These are phyloP conservation scores for Hoplodrina blanda DNA, from an alignment of 2,888 invertebrate genomes.

Conservation along the genomic window DNA sequence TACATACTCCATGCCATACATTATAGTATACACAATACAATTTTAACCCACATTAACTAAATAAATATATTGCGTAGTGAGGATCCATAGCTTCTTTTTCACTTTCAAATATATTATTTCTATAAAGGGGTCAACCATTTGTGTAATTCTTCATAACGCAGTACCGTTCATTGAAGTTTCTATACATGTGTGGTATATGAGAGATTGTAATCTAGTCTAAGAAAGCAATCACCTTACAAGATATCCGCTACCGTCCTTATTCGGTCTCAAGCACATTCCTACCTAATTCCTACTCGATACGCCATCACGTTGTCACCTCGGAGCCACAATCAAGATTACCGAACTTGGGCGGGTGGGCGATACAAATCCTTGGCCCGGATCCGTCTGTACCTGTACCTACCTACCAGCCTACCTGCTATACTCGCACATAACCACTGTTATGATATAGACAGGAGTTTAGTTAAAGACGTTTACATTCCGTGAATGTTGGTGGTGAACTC, in stretches of 20 bases:
- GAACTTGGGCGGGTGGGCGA: conserved; percentile 50
- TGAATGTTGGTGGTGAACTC: conserved; percentile 28
- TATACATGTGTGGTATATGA: conserved; percentile 21
- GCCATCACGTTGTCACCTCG: conserved; percentile 42
- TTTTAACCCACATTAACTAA: too few species aligned
- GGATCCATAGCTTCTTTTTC: too few species aligned
- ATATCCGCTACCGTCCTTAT: conserved; percentile 27
- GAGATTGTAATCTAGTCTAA: conserved; percentile 15
- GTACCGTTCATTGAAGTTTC: not conserved
- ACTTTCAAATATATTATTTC: too few species aligned
- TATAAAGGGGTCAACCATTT: too few species aligned
- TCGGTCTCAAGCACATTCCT: conserved; percentile 34
- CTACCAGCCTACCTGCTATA: conserved; percentile 30
- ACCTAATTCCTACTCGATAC: conserved; percentile 11
- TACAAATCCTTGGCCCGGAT: conserved; percentile 51
- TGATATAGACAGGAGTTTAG: conserved; percentile 60
- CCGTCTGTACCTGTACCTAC: conserved; percentile 21
- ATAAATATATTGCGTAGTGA: too few species aligned
- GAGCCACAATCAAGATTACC: conserved; percentile 52
- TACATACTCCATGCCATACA: too few species aligned
- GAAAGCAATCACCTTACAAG: conserved; percentile 17
- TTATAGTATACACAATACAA: too few species aligned
- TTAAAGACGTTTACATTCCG: conserved; percentile 59
- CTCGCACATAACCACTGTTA: conserved; percentile 55
- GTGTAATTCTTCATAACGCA: not conserved